Evolutionary conservation across 2,888 invertebrate species (phyloP).

Genomic region (Rhagonycha lutea): DNA sequence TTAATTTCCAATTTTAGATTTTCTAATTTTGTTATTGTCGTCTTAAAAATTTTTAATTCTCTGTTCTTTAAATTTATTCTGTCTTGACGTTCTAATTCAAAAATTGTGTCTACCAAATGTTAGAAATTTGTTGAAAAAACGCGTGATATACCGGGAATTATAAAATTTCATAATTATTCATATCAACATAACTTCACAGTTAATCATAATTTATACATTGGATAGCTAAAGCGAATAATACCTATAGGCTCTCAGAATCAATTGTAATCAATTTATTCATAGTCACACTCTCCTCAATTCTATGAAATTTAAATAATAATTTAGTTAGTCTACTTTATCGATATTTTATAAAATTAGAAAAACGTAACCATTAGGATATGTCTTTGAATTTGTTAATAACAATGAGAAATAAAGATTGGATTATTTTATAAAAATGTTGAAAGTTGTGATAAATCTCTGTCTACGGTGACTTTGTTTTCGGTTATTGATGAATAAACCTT

Average conservation of each 20-base stretch:
- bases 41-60: no score
- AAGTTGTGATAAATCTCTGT: slow-evolving; percentile 14
- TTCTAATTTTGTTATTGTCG: no score
- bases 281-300: not conserved
- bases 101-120: no score
- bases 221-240: not conserved
- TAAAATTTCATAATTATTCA: not conserved
- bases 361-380: not conserved
- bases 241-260: not conserved
- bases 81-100: no score
- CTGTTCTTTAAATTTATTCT: no score
- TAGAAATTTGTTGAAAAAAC: no score
- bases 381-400: slow-evolving; percentile 8
- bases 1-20: no score
- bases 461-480: slow-evolving; percentile 13
- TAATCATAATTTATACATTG: not conserved
- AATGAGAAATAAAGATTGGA: not conserved
- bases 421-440: slow-evolving; percentile 1
- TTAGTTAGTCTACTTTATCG: not conserved
- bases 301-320: not conserved
- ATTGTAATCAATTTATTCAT: not conserved
- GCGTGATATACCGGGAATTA: no score
- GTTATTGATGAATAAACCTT: slow-evolving; percentile 24
- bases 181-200: not conserved
- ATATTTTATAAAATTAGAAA: not conserved